Percentiles rank a stretch among this genome's conserved stretches.
phyloP scores from a whole-genome alignment of 2,113 vertebrate genomes.

The Pteruthius melanotis region DNA sequence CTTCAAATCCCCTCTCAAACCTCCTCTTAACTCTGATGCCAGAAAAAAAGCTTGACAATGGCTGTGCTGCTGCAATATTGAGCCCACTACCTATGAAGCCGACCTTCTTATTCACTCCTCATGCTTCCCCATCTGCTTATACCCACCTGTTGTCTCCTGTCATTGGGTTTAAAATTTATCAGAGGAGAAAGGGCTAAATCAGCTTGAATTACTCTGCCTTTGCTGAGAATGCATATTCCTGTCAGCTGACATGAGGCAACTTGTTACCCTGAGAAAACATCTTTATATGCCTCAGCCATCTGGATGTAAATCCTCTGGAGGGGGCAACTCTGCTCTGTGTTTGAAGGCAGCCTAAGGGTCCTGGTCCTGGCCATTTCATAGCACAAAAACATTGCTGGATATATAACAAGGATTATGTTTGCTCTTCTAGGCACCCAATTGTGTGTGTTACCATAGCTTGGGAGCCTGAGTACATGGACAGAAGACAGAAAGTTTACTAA shows the following conservation, averaged over 20 bases:
- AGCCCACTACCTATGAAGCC: slow-evolving; percentile 37
- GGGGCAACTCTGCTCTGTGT: neutral
- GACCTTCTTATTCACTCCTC: slow-evolving; percentile 48
- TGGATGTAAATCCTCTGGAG: slow-evolving; percentile 35
- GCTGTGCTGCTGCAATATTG: slow-evolving; percentile 27
- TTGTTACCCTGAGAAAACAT: slow-evolving; percentile 52
- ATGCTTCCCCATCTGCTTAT: slow-evolving; percentile 32
- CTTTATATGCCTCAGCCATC: slow-evolving; percentile 26
- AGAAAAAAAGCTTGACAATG: slow-evolving; percentile 48
- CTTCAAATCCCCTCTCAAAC: slow-evolving; percentile 61
- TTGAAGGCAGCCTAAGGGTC: neutral
- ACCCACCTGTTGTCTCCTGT: slow-evolving; percentile 49
- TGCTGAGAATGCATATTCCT: slow-evolving; percentile 25
- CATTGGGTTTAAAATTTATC: slow-evolving; percentile 17
- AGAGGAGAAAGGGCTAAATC: slow-evolving; percentile 33
- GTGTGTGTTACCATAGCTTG: neutral
- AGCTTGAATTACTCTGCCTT: slow-evolving; percentile 32
- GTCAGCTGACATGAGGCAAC: slow-evolving; percentile 26
- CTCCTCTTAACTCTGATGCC: slow-evolving; percentile 54
- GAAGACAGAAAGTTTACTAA: slow-evolving; percentile 21
- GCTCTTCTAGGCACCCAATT: neutral
- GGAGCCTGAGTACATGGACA: neutral
- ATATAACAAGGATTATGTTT: neutral
- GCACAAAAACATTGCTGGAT: neutral
- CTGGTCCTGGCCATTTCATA: neutral